A percentile compares a stretch with the other conserved stretches of the same genome.
Conservation (phyloP, 2,113 vertebrate genomes). For the Callospermophilus lateralis region DNA sequence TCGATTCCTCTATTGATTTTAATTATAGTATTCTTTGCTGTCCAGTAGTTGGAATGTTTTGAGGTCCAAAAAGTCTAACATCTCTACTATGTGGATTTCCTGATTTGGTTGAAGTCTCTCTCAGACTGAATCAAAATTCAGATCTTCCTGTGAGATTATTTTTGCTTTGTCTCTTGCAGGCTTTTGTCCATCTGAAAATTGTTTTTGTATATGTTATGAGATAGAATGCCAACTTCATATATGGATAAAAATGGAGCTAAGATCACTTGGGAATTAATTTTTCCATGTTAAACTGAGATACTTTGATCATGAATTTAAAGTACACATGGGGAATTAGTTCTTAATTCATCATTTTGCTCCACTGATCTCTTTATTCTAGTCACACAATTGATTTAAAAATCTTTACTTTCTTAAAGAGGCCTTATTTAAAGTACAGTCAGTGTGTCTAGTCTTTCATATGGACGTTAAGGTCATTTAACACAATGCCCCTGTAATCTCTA, state of each 20-base stretch:
- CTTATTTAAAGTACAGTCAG: not conserved
- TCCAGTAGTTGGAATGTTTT: not conserved
- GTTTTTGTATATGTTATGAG: not conserved
- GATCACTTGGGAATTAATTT: not conserved
- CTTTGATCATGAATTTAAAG: not conserved
- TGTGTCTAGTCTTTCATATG: not conserved
- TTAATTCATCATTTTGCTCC: not conserved
- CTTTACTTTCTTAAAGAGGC: not conserved
- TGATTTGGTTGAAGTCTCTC: not conserved
- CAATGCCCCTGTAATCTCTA: not conserved
- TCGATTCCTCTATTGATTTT: not conserved
- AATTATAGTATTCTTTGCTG: not conserved
- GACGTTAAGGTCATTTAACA: not conserved
- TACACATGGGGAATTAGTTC: not conserved
- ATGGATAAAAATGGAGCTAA: conserved; percentile 6
- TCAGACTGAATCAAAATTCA: conserved; percentile 24
- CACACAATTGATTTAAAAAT: not conserved
- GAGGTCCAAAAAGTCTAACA: not conserved
- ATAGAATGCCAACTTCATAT: conserved; percentile 5
- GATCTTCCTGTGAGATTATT: not conserved
- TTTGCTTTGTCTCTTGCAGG: not conserved
- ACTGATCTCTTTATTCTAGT: not conserved
- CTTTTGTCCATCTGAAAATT: conserved; percentile 42
- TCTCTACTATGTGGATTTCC: conserved; percentile 4
- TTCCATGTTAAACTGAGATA: not conserved